A percentile compares a stretch with the other conserved stretches of the same genome.
phyloP scores from a whole-genome alignment of 2,888 invertebrate species.

The Hylaea fasciaria region DNA sequence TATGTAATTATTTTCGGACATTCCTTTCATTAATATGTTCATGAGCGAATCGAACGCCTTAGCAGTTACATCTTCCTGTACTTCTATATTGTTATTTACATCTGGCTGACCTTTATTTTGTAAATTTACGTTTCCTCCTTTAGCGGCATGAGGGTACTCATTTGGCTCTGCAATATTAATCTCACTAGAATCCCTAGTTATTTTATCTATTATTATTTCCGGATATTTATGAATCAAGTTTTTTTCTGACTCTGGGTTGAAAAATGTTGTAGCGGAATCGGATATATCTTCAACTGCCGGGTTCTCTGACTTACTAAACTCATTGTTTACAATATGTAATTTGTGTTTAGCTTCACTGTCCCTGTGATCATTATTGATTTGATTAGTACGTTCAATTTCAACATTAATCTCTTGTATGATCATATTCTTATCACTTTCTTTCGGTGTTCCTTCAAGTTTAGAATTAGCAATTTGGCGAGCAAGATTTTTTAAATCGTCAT shows the following conservation, averaged over 20 bases:
- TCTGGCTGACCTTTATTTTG: not conserved
- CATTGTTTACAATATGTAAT: conserved; percentile 6
- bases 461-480: conserved; percentile 12
- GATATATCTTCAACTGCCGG: conserved; percentile 9
- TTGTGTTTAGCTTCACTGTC: not conserved
- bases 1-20: conserved; percentile 14
- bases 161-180: conserved; percentile 1
- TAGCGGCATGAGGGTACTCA: too few relatives aligned
- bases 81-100: conserved; percentile 3
- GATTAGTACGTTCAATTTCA: conserved; percentile 13
- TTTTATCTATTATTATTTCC: conserved; percentile 31
- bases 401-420: conserved; percentile 2
- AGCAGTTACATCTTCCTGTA: conserved; percentile 12
- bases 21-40: conserved; percentile 27
- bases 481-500: conserved; percentile 20
- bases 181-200: conserved; percentile 22
- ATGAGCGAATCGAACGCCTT: conserved; percentile 15
- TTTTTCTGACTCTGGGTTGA: conserved; percentile 7
- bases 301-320: conserved; percentile 5
- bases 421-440: conserved; percentile 1
- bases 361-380: not conserved
- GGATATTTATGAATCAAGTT: conserved; percentile 30
- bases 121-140: not conserved
- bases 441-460: not conserved
- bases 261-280: conserved; percentile 6